These are phyloP conservation scores for Oreotrochilus melanogaster DNA, from an alignment of 2,113 vertebrate species.

Conservation along the genomic window DNA sequence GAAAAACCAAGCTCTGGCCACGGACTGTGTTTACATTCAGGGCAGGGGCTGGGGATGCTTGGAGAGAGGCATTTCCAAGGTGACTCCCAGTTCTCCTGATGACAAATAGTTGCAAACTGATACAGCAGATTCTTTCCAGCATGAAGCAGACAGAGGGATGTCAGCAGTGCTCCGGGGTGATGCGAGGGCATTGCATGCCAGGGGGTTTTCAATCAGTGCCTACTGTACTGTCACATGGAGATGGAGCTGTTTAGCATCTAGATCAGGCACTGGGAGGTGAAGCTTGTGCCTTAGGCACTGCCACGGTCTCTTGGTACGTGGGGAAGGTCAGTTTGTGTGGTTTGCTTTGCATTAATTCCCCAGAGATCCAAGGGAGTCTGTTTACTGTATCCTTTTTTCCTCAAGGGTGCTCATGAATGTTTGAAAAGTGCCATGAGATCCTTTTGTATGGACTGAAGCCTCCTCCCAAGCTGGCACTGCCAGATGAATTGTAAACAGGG, in stretches of 20 bases:
- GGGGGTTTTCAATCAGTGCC: neutral
- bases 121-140: slow-evolving; percentile 27
- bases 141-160: neutral
- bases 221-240: neutral
- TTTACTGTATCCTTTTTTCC: neutral
- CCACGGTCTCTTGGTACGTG: neutral
- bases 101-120: slow-evolving; percentile 57
- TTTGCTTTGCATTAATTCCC: neutral
- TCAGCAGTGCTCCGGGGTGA: neutral
- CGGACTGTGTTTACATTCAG: neutral
- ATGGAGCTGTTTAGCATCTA: neutral
- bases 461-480: neutral
- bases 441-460: neutral
- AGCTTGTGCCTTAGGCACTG: neutral
- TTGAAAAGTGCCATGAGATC: neutral
- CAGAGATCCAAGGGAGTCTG: neutral
- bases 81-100: slow-evolving; percentile 21
- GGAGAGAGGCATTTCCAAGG: neutral
- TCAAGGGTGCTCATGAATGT: neutral
- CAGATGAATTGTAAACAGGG: neutral
- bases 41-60: neutral
- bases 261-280: neutral
- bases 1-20: neutral
- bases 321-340: neutral
- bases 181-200: slow-evolving; percentile 3